Evolutionary conservation across 2,797 vertebrate species (phyloP), one percentile per base, ranked within the genome.

Genomic region (Iguana delicatissima): DNA sequence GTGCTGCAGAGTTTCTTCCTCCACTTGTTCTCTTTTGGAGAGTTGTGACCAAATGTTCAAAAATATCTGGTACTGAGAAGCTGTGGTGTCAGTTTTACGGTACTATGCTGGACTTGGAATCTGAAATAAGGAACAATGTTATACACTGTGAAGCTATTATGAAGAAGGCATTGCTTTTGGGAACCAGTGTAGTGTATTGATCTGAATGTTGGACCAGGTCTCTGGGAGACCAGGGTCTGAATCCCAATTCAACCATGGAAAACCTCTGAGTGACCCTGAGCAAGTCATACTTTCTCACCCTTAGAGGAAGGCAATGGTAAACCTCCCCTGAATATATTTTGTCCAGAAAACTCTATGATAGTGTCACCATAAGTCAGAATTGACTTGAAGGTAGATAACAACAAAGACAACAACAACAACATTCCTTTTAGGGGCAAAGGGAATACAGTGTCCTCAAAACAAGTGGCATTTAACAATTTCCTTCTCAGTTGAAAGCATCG

Each of bases 401-500:
- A 6, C 64, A 69, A 13, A 10, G 3, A 12, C 52, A 20, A 22
- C 62, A 59, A 59, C 4, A 10, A 12, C 67, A 29, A 69, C 67
- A 29, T 32, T 35, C 24, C 52, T 57, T 88, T 72, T 29, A 80
- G 29, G 67, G 12, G 29, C 13, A 32, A 29, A 32, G 67, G 67
- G 7, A 69, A 69, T 9, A 69, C 29, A 69, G 32, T 32, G 32
- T 69, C 42, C 59, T 64, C 55, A 59, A 86, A 87, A 67, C 32
- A 77, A 32, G 24, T 32, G 55, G 8, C 77, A 64, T n/a, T 64
- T 87, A 42, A 59, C 80, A 87, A 64, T 67, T n/a, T 77, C n/a
- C 57, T 46, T 69, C 84, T 52, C 35, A 29, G 38, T 76, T 76
- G 83, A 67, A 93, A 92, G 81, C 83, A 82, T 81, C 38, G 2